Conservation (phyloP, 2,797 vertebrate species). For the Meriones psammophilus region DNA sequence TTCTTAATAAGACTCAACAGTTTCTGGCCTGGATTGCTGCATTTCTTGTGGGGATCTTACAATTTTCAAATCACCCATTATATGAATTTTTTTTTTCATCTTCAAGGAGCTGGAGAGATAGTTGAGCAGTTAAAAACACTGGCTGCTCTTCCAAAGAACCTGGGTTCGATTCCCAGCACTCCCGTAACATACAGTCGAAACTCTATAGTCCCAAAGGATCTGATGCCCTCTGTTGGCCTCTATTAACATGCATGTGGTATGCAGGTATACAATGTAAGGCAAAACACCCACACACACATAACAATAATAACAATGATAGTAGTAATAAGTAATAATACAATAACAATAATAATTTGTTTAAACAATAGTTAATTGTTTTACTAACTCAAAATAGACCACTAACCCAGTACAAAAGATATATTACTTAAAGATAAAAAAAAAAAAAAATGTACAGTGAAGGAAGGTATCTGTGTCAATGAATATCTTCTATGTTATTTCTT, state of each 20-base stretch:
- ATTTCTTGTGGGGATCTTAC: slow-evolving; percentile 34
- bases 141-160: background rate
- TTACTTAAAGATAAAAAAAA: background rate
- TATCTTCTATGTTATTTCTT: slow-evolving; percentile 12
- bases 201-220: background rate
- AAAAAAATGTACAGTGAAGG: background rate
- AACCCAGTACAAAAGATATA: slow-evolving; percentile 45
- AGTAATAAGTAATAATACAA: too few relatives aligned
- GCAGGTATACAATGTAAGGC: background rate
- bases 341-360: background rate
- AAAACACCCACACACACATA: background rate
- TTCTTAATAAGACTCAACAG: slow-evolving; percentile 31
- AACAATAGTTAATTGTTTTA: background rate
- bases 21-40: slow-evolving; percentile 40
- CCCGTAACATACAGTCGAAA: background rate
- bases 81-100: slow-evolving; percentile 29
- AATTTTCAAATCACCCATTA: background rate
- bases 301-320: too few relatives aligned
- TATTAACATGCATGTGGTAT: background rate
- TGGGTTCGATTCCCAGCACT: background rate
- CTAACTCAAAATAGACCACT: slow-evolving; percentile 6
- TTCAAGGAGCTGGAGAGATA: background rate
- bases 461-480: slow-evolving; percentile 6
- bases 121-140: background rate
- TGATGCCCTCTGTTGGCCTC: background rate